These are phyloP conservation scores for Sarcophaga peregrina DNA, from an alignment of 1,140 invertebrate species.

Conservation along the genomic window DNA sequence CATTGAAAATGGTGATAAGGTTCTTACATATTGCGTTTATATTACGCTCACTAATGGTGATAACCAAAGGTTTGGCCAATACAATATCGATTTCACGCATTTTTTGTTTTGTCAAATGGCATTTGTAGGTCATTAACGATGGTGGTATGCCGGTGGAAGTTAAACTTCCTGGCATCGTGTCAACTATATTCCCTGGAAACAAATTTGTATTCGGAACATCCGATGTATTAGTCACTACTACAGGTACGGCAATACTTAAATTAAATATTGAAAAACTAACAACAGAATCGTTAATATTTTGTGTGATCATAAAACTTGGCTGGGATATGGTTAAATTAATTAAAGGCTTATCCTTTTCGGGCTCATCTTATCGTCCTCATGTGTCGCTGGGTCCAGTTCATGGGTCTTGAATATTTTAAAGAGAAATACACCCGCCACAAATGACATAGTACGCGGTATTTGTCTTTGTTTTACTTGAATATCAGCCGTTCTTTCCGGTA, in stretches of 20 bases:
- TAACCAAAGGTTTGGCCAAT: constrained; percentile 53
- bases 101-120: constrained; percentile 49
- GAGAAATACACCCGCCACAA: constrained; percentile 60
- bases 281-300: constrained; percentile 50
- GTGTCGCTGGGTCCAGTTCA: constrained; percentile 43
- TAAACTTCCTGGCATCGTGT: constrained; percentile 55
- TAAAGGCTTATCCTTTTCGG: constrained; percentile 46
- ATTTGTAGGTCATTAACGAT: constrained; percentile 51
- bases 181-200: constrained; percentile 50
- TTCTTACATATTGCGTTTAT: constrained; percentile 51
- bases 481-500: not conserved
- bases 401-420: constrained; percentile 55
- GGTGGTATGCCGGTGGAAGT: constrained; percentile 59
- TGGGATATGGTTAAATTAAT: constrained; percentile 56
- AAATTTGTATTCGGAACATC: constrained; percentile 11
- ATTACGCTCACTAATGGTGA: constrained; percentile 50
- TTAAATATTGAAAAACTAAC: constrained; percentile 59
- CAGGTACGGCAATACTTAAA: constrained; percentile 51
- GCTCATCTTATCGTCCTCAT: not conserved
- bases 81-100: constrained; percentile 56
- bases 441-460: constrained; percentile 55
- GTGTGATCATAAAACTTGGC: constrained; percentile 58
- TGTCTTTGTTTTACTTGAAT: not conserved
- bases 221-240: too few relatives aligned
- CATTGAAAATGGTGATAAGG: constrained; percentile 50